phyloP scores from a whole-genome alignment of 2,888 invertebrate genomes.

The Chloroclystis v-ata region DNA sequence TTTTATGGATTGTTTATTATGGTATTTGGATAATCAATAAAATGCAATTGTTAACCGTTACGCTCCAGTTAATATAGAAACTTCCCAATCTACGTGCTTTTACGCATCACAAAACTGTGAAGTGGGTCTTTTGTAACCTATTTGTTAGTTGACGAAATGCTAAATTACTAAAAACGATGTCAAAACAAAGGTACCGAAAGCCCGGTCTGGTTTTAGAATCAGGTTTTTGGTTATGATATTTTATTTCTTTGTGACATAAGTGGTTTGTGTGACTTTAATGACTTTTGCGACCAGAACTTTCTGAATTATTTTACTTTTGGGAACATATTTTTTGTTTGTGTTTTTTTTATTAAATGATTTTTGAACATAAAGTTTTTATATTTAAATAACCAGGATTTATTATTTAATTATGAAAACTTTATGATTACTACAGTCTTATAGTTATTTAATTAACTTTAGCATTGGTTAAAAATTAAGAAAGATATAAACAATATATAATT shows the following conservation, averaged over 20 bases:
- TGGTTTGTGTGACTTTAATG: not conserved
- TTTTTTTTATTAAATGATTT: not conserved
- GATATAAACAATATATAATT: too few species aligned
- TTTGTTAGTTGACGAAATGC: not conserved
- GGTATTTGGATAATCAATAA: slow-evolving; percentile 13
- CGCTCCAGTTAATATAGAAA: slow-evolving; percentile 19
- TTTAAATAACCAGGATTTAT: too few species aligned
- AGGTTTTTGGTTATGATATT: not conserved
- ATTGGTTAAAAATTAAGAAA: too few species aligned
- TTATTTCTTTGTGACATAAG: not conserved
- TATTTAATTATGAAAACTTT: too few species aligned
- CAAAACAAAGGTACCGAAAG: not conserved
- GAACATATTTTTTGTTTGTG: not conserved
- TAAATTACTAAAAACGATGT: not conserved
- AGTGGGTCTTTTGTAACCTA: not conserved
- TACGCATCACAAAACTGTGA: slow-evolving; percentile 4
- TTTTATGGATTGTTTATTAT: too few species aligned
- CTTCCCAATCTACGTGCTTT: slow-evolving; percentile 18
- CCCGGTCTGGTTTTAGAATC: not conserved
- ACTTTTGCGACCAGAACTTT: not conserved
- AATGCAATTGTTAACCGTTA: slow-evolving; percentile 12
- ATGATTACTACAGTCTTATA: too few species aligned
- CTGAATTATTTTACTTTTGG: not conserved
- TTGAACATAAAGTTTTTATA: too few species aligned
- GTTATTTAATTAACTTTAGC: too few species aligned